Conservation (phyloP, 2,113 vertebrate genomes). For the Oncorhynchus nerka region DNA sequence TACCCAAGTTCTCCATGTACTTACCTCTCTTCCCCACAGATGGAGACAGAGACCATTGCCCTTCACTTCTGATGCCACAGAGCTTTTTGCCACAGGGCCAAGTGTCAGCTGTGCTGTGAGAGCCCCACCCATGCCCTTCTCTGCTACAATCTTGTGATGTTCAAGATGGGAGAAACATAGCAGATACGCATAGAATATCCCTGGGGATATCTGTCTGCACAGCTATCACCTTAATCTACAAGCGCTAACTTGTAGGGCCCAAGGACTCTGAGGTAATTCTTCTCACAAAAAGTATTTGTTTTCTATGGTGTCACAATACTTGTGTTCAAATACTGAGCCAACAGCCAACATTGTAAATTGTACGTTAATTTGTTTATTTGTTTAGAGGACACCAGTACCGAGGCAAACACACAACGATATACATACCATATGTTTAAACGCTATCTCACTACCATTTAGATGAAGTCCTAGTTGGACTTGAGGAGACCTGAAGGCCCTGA, state of each 20-base stretch:
- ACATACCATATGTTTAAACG: neutral
- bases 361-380: neutral
- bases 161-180: neutral
- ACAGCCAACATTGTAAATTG: neutral
- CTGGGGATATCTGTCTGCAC: neutral
- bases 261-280: neutral
- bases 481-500: neutral
- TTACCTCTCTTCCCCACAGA: constrained; percentile 37
- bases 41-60: constrained; percentile 59
- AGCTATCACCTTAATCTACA: neutral
- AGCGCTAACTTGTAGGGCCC: neutral
- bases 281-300: neutral
- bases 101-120: neutral
- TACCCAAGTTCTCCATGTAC: no score
- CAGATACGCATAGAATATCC: neutral
- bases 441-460: neutral
- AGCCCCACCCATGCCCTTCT: neutral
- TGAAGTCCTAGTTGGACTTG: neutral
- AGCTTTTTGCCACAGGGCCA: neutral
- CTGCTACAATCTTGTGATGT: neutral
- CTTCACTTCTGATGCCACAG: neutral
- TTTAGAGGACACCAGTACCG: neutral
- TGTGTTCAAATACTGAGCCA: constrained; percentile 3
- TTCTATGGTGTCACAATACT: neutral
- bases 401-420: neutral